Evolutionary conservation across 2,888 invertebrate species (phyloP).

Genomic region (Sisyra terminalis): DNA sequence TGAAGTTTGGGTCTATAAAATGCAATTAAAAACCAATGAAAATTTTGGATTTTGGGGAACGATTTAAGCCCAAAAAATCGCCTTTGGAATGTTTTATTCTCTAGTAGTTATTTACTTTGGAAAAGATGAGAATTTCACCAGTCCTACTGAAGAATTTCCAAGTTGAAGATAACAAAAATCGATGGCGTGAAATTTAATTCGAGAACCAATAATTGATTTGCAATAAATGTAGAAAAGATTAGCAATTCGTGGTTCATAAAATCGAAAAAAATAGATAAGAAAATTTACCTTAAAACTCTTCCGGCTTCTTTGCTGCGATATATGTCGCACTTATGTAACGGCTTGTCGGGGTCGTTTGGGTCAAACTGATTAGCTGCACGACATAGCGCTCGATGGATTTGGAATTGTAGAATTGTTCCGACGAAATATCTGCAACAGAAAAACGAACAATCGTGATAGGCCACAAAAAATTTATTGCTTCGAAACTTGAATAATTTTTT

Average conservation of each 20-base stretch:
- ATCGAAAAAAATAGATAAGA: not conserved
- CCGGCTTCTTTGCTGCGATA: conserved; percentile 82
- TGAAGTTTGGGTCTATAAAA: too few species aligned
- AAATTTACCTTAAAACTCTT: conserved; percentile 53
- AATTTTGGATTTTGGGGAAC: too few species aligned
- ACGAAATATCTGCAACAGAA: conserved; percentile 80
- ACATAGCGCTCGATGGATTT: conserved; percentile 75
- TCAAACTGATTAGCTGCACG: conserved; percentile 67
- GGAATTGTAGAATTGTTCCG: conserved; percentile 83
- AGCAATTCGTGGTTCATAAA: not conserved
- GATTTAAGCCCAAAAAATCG: too few species aligned
- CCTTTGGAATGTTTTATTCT: too few species aligned
- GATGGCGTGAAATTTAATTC: not conserved
- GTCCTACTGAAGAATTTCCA: too few species aligned
- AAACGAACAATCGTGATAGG: conserved; percentile 9
- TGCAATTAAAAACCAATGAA: too few species aligned
- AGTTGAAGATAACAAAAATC: too few species aligned
- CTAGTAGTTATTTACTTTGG: too few species aligned
- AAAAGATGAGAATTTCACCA: too few species aligned
- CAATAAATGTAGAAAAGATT: not conserved
- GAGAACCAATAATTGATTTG: not conserved
- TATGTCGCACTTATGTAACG: conserved; percentile 83
- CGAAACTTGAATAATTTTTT: too few species aligned
- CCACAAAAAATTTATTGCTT: too few species aligned
- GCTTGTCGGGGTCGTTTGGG: conserved; percentile 48